Conservation (phyloP, 2,113 vertebrate genomes). For the Aix galericulata region DNA sequence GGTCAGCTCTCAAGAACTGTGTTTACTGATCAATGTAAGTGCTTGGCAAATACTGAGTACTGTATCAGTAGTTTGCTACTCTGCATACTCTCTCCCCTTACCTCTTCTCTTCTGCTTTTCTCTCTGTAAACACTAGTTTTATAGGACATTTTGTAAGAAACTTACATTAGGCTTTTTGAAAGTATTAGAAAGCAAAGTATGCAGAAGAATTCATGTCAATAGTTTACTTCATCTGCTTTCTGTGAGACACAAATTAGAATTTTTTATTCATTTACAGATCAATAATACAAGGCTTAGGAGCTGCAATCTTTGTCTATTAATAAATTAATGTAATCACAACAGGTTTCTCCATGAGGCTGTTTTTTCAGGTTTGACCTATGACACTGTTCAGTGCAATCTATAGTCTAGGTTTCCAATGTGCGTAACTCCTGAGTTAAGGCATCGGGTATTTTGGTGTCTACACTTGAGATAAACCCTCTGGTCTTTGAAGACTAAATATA, state of each 20-base stretch:
- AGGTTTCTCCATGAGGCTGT: neutral
- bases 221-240: neutral
- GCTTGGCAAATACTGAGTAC: neutral
- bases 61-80: neutral
- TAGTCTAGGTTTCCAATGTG: neutral
- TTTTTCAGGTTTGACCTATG: neutral
- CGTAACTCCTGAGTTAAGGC: neutral
- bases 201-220: neutral
- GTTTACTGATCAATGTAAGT: rapidly evolving
- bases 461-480: neutral
- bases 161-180: neutral
- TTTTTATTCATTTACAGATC: neutral
- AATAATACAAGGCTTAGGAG: neutral
- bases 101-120: neutral
- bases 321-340: neutral
- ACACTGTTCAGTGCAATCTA: neutral
- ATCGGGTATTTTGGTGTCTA: neutral
- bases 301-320: neutral
- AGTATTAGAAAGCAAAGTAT: neutral
- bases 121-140: neutral
- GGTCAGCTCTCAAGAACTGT: neutral
- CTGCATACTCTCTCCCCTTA: neutral
- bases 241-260: neutral
- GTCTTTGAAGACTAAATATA: neutral
- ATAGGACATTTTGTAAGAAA: neutral